Evolutionary conservation across 1,140 invertebrate species (phyloP), one percentile per base, ranked within the genome.

Genomic region (Papilio glaucus): DNA sequence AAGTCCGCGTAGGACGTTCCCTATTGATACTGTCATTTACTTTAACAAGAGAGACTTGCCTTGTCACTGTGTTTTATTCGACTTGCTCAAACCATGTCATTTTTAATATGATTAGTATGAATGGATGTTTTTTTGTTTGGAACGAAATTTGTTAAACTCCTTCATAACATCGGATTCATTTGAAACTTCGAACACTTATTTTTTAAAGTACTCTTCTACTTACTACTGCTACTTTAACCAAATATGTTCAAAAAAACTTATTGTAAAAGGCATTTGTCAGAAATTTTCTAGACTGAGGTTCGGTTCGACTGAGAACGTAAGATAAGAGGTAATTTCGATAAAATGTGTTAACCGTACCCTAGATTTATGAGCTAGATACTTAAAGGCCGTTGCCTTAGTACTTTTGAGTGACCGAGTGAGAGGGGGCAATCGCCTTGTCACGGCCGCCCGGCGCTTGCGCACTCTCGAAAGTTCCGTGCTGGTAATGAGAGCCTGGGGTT

Each of bases 391-490:
- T 33, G 45, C 24, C 26, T 15, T 72, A 57, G 18, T 53, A 49
- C 60, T 42, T 37, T 71, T 53, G 42, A 70, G 72, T 37, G 37
- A 26, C 21, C 71, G 15, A 37, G 80, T 77, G 77, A 79, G 75
- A 77, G 77, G 80, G 74, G 75, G 67, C 67, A 53, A 79, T 62
- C 65, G 72, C 60, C 61, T 71, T 61, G 77, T 78, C 77, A 80
- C 61, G 78, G 78, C 75, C 78, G 73, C 65, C 81, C 72, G 68
- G 76, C 53, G 75, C 39, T 82, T 80, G 81, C 81, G 81, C 73
- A 80, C 75, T 74, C 82, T 80, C 78, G 67, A 69, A 69, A 69
- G 67, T 69, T 45, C 67, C 42, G 42, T 21, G 26, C 29, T n/a
- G 26, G 7, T 69, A 69, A 69, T 69, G 67, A 62, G 61, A 53